Conservation (phyloP, 2,888 invertebrate genomes). For the Polydrusus pterygomalis region DNA sequence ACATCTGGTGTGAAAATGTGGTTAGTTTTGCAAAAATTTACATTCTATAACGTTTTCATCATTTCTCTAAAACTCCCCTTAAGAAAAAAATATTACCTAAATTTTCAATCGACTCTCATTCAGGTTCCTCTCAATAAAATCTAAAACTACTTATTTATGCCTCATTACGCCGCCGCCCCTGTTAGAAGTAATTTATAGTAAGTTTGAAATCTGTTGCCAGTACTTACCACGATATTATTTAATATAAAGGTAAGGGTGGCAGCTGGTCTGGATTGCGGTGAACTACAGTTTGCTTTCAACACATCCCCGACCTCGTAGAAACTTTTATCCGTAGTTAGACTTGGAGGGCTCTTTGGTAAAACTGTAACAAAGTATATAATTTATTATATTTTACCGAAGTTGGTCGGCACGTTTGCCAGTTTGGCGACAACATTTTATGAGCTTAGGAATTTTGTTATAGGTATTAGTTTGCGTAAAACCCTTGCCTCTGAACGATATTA, state of each 20-base stretch:
- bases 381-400: conserved; percentile 49
- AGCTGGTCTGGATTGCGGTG: conserved; percentile 84
- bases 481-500: conserved; percentile 1
- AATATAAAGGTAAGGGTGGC: conserved; percentile 84
- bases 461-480: conserved; percentile 18
- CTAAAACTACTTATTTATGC: not conserved
- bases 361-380: conserved; percentile 74
- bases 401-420: conserved; percentile 33
- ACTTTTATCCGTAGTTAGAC: conserved; percentile 80
- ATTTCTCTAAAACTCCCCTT: too few species aligned
- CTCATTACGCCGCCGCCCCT: not conserved
- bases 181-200: conserved; percentile 46
- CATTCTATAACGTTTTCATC: too few species aligned
- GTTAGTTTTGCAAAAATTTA: too few species aligned
- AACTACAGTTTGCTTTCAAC: conserved; percentile 86
- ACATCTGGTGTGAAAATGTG: too few species aligned
- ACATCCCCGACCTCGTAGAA: conserved; percentile 85
- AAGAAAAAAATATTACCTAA: not conserved
- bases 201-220: conserved; percentile 54
- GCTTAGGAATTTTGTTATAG: conserved; percentile 23
- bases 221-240: conserved; percentile 86
- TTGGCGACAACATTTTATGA: conserved; percentile 39
- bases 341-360: conserved; percentile 80
- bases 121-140: conserved; percentile 5
- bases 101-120: not conserved